Evolutionary conservation across 2,113 vertebrate species (phyloP), one percentile per base, ranked within the genome.

Genomic region (Chaenogobius annularis): DNA sequence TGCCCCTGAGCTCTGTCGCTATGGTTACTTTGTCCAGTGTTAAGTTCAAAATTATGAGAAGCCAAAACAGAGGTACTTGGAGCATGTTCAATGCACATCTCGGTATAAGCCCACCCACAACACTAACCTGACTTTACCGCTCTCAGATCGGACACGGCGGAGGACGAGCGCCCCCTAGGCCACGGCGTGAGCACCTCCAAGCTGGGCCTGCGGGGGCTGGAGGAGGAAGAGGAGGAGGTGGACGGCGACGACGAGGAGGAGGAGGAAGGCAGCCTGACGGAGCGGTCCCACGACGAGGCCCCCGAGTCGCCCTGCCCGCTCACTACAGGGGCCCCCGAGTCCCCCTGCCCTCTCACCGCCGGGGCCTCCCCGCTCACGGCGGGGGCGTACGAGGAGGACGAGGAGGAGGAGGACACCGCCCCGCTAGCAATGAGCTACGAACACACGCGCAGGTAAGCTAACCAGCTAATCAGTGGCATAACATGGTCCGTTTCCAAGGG

Each of bases 181-280:
- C 95, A 94, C 0, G 90, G 92, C 55, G 69, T 95, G 63, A 87
- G 91, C 11, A 92, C 92, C 20, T 94, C 96, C 87, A 98, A 99
- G 89, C 89, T 91, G 7, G 81, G 86, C n/a, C 83, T 87, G 48
- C 85, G 83, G 72, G 83, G 92, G 0, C 94, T 95, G 66, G 97
- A 91, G 66, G 97, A 96, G 2, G 97, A 97, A 22, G 97, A 98
- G 63, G 95, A 96, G 43, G 98, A 98, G 1, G 97, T 95, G 55
- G 96, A 95, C 74, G 93, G 96, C 64, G 97, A 97, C 66, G 97
- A 98, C 9, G 97, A 98, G 55, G 94, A 95, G 19, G 97, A 98
- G 0, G 94, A 95, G 73, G 97, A 98, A 0, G 97, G 97, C 87
- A 99, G 97, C 83, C 90, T 98, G 90, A 98, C 96, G 0, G 98